Evolutionary conservation across 2,113 vertebrate species (phyloP), one percentile per base, ranked within the genome.

Genomic region (Gila orcuttii): DNA sequence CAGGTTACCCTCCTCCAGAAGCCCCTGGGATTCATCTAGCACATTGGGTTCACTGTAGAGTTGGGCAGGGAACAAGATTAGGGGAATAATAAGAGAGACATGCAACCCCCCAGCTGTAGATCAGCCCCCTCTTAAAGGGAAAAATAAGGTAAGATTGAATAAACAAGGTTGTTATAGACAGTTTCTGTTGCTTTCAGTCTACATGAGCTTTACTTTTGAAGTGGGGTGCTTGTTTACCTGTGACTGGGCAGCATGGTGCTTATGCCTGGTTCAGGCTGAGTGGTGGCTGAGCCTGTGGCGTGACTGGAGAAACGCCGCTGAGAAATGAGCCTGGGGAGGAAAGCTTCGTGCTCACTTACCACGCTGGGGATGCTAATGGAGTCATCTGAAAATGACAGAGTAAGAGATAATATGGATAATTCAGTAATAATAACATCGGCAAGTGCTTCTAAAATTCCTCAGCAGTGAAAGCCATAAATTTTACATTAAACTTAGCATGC

Each of bases 11-110:
- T 97, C 97, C 90, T 97, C 96, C 96, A 97, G 96, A 96, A 97
- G 96, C 95, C 96, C 97, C 96, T 98, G 97, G 97, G 96, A 98
- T 94, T 99, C 98, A 97, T 99, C 98, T 96, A 99, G 98, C 96
- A 99, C 98, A 99, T 99, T 99, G 96, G 98, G 98, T 96, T 99
- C 98, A 96, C 98, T 99, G 98, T 95, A 95, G 96, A 96, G 96
- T 95, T 95, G 95, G 92, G 96, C 94, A 96, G 95, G 96, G 95
- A 96, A 90, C 85, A 92, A 91, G 87, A 10, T 91, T 87, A 89
- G 82, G 85, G 90, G 83, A 69, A 83, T 57, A 96, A 94, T 96
- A 89, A 33, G 76, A 92, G 89, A 89, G 82, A 94, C 94, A 93
- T 95, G 95, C 92, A 79, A 90, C 86, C 85, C 84, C 83, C 82